phyloP scores from a whole-genome alignment of 2,888 invertebrate species.

The Cheilosia soror region DNA sequence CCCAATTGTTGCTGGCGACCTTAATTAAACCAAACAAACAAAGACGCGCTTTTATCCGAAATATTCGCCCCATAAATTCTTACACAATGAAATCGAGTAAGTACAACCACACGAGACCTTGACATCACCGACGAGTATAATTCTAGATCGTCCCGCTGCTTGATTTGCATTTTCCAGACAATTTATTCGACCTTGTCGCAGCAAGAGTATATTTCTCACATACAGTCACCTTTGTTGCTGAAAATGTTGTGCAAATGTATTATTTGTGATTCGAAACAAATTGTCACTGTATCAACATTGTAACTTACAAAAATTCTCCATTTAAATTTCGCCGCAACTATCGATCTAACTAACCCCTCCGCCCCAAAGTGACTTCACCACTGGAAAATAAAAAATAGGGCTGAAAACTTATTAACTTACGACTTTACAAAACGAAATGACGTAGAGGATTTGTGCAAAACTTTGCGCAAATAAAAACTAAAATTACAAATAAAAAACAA shows the following conservation, averaged over 20 bases:
- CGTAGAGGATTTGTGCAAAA: slow-evolving; percentile 23
- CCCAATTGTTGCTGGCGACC: slow-evolving; percentile 22
- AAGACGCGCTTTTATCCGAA: background rate
- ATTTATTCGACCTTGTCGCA: slow-evolving; percentile 34
- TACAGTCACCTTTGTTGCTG: slow-evolving; percentile 2
- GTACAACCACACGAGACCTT: slow-evolving; percentile 27
- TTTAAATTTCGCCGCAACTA: too few relatives aligned
- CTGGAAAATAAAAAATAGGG: background rate
- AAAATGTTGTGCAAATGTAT: slow-evolving; percentile 2
- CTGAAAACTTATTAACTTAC: slow-evolving; percentile 49
- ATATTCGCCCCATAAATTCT: slow-evolving; percentile 25
- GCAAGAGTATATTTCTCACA: background rate
- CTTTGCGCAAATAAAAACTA: slow-evolving; percentile 4
- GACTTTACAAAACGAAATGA: background rate
- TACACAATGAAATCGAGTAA: slow-evolving; percentile 27
- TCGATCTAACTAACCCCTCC: background rate
- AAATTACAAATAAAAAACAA: too few relatives aligned
- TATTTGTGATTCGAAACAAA: too few relatives aligned
- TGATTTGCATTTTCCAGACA: slow-evolving; percentile 41
- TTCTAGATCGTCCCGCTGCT: slow-evolving; percentile 31
- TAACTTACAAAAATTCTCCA: background rate
- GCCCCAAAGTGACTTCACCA: background rate
- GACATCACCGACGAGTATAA: slow-evolving; percentile 29
- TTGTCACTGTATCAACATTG: background rate
- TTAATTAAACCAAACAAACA: slow-evolving; percentile 34